Evolutionary conservation across 2,113 vertebrate genomes (phyloP), one percentile per base, ranked within the genome.

Genomic region (Eudyptes chrysolophus): DNA sequence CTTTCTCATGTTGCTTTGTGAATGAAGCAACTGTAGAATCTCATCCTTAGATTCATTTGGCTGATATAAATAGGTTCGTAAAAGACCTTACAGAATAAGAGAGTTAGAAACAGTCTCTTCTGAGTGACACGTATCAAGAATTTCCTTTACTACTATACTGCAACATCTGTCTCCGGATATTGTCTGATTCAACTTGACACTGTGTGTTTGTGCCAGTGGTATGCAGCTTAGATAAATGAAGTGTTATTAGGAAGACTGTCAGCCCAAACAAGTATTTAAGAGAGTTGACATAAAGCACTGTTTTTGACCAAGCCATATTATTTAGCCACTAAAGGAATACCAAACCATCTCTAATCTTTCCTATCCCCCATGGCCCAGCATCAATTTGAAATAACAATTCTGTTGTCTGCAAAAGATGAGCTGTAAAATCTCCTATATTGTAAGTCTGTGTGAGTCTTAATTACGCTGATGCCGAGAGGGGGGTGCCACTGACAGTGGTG

Each of bases 181-280:
- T 54, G 14, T 68, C 77, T 88, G 79, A 90, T 80, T 93, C 82
- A 57, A 32, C 52, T 77, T 36, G 52, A 87, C 84, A 42, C 0
- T 10, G 24, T 82, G 36, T 36, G 70, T 72, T 88, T 65, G 84
- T 92, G 84, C 92, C 92, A 77, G 74, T 10, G 29, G 74, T 55
- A 60, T 9, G 25, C 60, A 76, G 81, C 87, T 93, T 68, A 89
- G 87, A 89, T 51, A 95, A 96, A 96, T 82, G 25, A 89, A 93
- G 89, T 40, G 89, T 71, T 91, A 60, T 48, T 76, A 84, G 81
- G 65, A 89, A 91, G 74, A 72, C 76, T 82, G 69, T 95, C 81
- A 92, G 81, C 61, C 52, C 81, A 68, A 76, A 49, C 58, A 51
- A 93, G 26, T 30, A 46, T 94, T 84, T 79, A 36, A 69, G 27